Percentiles rank a stretch among this genome's conserved stretches.
phyloP scores from a whole-genome alignment of 1,140 invertebrate genomes.

The Rhopalosiphum padi region DNA sequence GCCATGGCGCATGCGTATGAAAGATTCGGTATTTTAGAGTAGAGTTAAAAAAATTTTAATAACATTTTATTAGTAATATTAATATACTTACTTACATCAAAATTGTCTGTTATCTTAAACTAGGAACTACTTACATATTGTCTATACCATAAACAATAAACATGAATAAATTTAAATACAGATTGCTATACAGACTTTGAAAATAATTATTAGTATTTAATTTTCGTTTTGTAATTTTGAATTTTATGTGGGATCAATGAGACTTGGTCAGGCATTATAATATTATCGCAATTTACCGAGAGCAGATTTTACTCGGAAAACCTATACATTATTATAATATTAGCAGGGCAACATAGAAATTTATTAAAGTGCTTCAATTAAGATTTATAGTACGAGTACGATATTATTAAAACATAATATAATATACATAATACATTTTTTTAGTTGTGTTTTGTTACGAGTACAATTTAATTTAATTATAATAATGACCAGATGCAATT shows the following conservation, averaged over 20 bases:
- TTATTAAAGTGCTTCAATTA: not conserved
- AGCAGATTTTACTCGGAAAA: not conserved
- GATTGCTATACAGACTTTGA: not conserved
- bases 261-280: not conserved
- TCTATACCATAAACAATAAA: too few relatives aligned
- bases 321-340: too few relatives aligned
- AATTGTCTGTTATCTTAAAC: too few relatives aligned
- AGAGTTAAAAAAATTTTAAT: not conserved
- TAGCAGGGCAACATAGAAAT: not conserved
- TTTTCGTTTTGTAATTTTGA: not conserved
- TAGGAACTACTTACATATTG: too few relatives aligned
- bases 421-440: not conserved
- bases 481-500: not conserved
- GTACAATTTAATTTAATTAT: not conserved
- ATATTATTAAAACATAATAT: not conserved
- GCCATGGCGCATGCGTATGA: not conserved
- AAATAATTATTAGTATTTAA: not conserved
- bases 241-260: not conserved
- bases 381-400: not conserved
- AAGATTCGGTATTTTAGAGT: not conserved
- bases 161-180: too few relatives aligned
- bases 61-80: too few relatives aligned
- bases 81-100: too few relatives aligned
- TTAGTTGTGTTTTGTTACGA: not conserved
- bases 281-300: not conserved